Evolutionary conservation across 2,888 invertebrate species (phyloP), one percentile per base, ranked within the genome.

Genomic region (Caenorhabditis afra): DNA sequence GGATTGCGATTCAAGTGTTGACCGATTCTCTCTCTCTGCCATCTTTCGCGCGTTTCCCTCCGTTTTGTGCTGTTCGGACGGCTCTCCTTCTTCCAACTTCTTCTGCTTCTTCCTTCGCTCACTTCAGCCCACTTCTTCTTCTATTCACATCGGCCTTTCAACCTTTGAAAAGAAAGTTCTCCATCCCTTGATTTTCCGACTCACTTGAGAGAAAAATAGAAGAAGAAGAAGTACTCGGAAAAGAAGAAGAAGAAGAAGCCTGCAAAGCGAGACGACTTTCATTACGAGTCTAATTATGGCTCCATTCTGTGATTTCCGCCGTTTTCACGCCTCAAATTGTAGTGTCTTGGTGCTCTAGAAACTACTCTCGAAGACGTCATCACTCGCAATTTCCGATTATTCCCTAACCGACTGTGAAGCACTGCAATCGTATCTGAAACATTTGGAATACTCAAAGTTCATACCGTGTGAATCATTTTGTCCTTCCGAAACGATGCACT

Each of bases 1-100:
- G 66, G 71, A 78, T 61, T 64, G 59, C 58, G 77, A 77, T 68
- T 75, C 67, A 71, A 78, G 78, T 67, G 61, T 67, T 71, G 65
- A 65, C 78, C 29, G 62, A 77, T 70, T 66, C 58, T 66, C 58
- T n/a, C n/a, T n/a, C n/a, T n/a, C n/a, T n/a, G n/a, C 49, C 45
- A 41, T 57, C 35, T 65, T 50, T 55, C 66, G 47, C 73, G 22
- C 64, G 39, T 64, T 62, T 47, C 49, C 29, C 29, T 29, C 45
- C 64, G 49, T 49, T 47, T 49, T 49, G 47, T 47, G 57, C 57
- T 35, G 58, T 58, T 47, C 77, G 55, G 37, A 35, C 4, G 29
- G 29, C 29, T 29, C 66, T n/a, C n/a, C n/a, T n/a, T n/a, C 55
- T 55, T 50, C 41, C 41, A 47, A 45, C 65, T 52, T 16, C 41